Percentiles rank a stretch among this genome's conserved stretches.
Evolutionary conservation across 2,797 vertebrate genomes (phyloP).

Genomic region (Scyliorhinus canicula): DNA sequence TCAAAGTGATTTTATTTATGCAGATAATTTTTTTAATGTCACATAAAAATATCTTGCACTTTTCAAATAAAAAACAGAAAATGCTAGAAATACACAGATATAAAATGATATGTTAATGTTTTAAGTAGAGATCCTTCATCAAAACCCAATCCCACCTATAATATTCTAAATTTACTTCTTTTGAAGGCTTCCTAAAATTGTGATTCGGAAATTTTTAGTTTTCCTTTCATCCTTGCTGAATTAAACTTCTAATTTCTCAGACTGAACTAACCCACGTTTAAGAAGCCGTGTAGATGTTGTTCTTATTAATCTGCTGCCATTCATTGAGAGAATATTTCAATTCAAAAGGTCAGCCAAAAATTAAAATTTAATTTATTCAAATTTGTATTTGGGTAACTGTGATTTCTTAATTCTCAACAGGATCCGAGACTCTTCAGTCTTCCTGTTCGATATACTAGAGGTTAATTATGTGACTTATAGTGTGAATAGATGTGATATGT

Average conservation of each 20-base stretch:
- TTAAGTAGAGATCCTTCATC: neutral
- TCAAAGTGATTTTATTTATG: neutral
- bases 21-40: neutral
- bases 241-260: neutral
- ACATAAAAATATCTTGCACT: neutral
- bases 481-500: constrained; percentile 19
- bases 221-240: neutral
- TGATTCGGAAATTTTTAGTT: neutral
- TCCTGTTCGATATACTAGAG: neutral
- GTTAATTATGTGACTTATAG: neutral
- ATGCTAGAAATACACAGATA: neutral
- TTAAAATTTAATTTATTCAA: neutral
- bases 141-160: neutral
- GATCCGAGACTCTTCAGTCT: neutral
- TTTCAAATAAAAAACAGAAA: neutral
- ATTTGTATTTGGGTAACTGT: neutral
- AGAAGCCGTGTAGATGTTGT: neutral
- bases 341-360: neutral
- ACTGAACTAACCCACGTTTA: neutral
- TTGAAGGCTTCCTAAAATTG: neutral
- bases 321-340: neutral
- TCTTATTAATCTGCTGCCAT: neutral
- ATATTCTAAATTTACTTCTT: neutral
- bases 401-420: neutral
- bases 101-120: neutral